Conservation (phyloP, 2,113 vertebrate genomes). For the Gymnobelideus leadbeateri region DNA sequence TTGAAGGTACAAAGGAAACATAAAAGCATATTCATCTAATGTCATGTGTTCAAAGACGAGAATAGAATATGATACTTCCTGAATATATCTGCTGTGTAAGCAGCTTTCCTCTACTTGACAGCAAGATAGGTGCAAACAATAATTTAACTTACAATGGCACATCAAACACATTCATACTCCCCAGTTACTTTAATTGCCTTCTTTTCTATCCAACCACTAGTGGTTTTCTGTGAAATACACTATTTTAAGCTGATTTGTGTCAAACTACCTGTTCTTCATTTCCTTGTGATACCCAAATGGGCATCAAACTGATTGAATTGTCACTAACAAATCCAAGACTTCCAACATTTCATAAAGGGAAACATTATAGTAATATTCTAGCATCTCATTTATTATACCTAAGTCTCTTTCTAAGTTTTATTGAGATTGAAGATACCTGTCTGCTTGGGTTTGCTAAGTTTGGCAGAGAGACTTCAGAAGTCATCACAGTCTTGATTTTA, state of each 20-base stretch:
- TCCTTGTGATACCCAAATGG: not conserved
- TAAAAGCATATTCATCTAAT: not conserved
- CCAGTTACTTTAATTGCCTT: not conserved
- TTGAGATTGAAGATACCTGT: not conserved
- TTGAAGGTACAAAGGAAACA: slow-evolving; percentile 28
- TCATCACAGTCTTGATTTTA: not conserved
- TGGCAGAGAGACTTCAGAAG: not conserved
- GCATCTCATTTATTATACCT: not conserved
- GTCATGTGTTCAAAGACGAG: slow-evolving; percentile 31
- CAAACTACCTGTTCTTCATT: not conserved
- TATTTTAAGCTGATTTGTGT: not conserved
- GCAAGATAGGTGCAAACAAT: not conserved
- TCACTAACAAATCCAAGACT: slow-evolving; percentile 8
- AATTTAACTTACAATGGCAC: not conserved
- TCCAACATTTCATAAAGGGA: slow-evolving; percentile 15
- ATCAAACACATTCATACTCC: not conserved
- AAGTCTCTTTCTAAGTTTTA: not conserved
- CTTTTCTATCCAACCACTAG: not conserved
- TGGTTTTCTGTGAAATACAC: not conserved
- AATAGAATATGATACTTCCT: not conserved
- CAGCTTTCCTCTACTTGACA: not conserved
- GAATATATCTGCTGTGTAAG: not conserved
- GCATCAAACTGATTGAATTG: not conserved
- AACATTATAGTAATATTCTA: slow-evolving; percentile 2
- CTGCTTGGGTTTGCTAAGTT: not conserved